phyloP scores from a whole-genome alignment of 1,140 invertebrate genomes.

The Aphaenogaster rudis region DNA sequence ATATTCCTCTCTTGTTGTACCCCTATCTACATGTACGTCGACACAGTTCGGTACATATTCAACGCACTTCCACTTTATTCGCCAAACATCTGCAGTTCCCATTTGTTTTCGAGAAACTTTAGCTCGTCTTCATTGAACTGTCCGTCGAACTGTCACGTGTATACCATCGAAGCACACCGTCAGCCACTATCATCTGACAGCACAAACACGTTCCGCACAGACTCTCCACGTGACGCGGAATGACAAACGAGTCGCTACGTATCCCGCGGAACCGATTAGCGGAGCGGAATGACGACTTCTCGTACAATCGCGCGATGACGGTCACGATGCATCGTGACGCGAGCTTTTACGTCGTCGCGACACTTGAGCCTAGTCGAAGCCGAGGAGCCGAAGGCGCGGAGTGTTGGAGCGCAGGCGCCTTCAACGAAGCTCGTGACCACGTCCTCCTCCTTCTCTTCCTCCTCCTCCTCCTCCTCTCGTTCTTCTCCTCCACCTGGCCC shows the following conservation, averaged over 20 bases:
- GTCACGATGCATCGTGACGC: conserved; percentile 68
- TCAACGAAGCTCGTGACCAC: conserved; percentile 73
- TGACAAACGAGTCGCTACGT: conserved; percentile 51
- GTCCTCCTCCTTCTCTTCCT: conserved; percentile 42
- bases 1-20: background rate
- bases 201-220: background rate
- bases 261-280: conserved; percentile 52
- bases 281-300: conserved; percentile 62
- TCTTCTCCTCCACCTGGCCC: conserved; percentile 14
- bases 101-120: background rate
- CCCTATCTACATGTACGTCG: background rate
- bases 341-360: conserved; percentile 74
- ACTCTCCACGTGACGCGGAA: conserved; percentile 34
- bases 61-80: background rate
- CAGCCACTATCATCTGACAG: background rate
- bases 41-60: background rate
- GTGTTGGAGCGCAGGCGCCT: conserved; percentile 72
- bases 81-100: background rate
- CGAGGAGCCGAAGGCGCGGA: conserved; percentile 65
- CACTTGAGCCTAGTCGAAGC: conserved; percentile 67
- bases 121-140: background rate
- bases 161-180: background rate
- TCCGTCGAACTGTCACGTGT: conserved; percentile 31
- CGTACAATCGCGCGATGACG: conserved; percentile 60
- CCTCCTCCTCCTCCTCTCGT: conserved; percentile 32